A percentile compares a stretch with the other conserved stretches of the same genome.
phyloP scores from a whole-genome alignment of 1,140 invertebrate species.

The Megathymus violae region DNA sequence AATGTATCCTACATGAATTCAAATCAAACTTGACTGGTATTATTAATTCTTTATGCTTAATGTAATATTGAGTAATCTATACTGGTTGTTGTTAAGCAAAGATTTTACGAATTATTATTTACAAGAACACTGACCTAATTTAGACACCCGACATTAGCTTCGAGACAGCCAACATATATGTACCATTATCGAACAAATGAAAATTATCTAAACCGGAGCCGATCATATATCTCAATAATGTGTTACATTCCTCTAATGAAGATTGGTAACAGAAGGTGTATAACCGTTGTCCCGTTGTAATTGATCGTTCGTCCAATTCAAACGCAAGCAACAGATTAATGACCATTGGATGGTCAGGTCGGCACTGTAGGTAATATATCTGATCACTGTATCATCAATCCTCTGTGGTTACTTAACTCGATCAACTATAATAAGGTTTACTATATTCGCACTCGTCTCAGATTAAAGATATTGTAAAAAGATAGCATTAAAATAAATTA shows the following conservation, averaged over 20 bases:
- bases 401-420: slow-evolving; percentile 69
- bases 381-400: slow-evolving; percentile 69
- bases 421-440: slow-evolving; percentile 57
- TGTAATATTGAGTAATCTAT: too few relatives aligned
- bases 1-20: too few relatives aligned
- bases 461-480: too few relatives aligned
- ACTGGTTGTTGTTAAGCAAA: too few relatives aligned
- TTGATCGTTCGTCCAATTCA: slow-evolving; percentile 58
- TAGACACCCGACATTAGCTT: neutral
- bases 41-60: too few relatives aligned
- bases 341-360: slow-evolving; percentile 63
- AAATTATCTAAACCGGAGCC: slow-evolving; percentile 12
- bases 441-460: too few relatives aligned
- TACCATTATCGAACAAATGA: slow-evolving; percentile 16
- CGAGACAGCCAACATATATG: neutral
- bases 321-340: slow-evolving; percentile 72
- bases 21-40: too few relatives aligned
- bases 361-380: slow-evolving; percentile 69
- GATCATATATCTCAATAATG: slow-evolving; percentile 31
- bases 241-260: slow-evolving; percentile 32
- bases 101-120: too few relatives aligned
- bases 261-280: slow-evolving; percentile 31
- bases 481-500: too few relatives aligned
- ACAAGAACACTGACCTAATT: neutral
- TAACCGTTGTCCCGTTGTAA: slow-evolving; percentile 54